Conservation (phyloP, 2,113 vertebrate species). For the Laticauda colubrina region DNA sequence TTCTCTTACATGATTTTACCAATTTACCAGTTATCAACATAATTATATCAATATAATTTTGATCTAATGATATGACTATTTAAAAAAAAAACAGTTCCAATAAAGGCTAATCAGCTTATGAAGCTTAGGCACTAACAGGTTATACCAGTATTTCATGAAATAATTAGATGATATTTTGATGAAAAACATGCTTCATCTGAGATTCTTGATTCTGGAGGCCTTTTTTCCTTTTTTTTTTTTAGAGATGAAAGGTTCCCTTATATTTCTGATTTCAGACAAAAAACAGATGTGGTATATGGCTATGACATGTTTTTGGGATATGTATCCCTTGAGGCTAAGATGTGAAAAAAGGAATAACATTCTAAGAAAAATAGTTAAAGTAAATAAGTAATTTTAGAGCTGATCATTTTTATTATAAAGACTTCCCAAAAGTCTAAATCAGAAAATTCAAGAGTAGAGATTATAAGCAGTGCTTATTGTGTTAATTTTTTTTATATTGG, state of each 20-base stretch:
- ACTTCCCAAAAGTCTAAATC: background rate
- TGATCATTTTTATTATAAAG: slow-evolving; percentile 6
- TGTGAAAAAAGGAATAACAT: slow-evolving; percentile 23
- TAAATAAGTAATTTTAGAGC: background rate
- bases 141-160: background rate
- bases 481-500: background rate
- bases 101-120: background rate
- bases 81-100: background rate
- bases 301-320: background rate
- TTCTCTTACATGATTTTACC: background rate
- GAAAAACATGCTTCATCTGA: background rate
- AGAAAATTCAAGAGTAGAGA: background rate
- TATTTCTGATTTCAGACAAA: background rate
- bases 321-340: slow-evolving; percentile 7
- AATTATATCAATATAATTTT: background rate
- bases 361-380: background rate
- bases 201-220: slow-evolving; percentile 9
- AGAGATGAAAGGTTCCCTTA: background rate
- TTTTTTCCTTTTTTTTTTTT: background rate
- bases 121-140: background rate
- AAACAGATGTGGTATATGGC: background rate
- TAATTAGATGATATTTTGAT: background rate
- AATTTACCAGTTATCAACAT: background rate
- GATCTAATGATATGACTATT: background rate
- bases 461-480: background rate